phyloP scores from a whole-genome alignment of 2,888 invertebrate species.

The Falcaria lacertinaria region DNA sequence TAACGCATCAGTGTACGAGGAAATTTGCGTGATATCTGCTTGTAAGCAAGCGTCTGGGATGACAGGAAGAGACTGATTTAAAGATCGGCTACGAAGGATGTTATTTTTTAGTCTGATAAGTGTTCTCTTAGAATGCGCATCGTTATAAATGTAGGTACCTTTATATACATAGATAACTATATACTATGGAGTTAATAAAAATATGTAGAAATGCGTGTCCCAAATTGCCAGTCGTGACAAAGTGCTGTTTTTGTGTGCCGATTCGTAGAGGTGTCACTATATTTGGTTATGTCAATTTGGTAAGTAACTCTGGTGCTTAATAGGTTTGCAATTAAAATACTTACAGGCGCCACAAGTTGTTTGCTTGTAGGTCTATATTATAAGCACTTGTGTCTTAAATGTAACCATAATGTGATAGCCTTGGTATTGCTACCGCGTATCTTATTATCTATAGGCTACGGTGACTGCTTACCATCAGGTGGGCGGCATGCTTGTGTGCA shows the following conservation, averaged over 20 bases:
- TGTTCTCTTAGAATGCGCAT: background rate
- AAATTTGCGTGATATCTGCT: background rate
- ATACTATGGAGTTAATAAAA: constrained; percentile 24
- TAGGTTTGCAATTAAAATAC: no score
- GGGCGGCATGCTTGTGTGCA: no score
- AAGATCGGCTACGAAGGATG: constrained; percentile 21
- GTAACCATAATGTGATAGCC: no score
- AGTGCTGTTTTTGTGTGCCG: constrained; percentile 59
- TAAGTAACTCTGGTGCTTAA: no score
- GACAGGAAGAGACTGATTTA: constrained; percentile 24
- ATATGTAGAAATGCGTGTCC: constrained; percentile 34
- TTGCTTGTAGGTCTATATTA: no score
- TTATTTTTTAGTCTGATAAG: constrained; percentile 12
- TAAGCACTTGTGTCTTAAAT: no score
- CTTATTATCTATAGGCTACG: no score
- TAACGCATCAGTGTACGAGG: background rate
- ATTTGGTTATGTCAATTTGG: constrained; percentile 58
- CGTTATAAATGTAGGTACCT: background rate
- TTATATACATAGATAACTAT: background rate
- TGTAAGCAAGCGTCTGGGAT: background rate
- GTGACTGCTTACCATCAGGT: no score
- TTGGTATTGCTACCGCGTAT: no score
- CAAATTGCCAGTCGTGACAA: constrained; percentile 36
- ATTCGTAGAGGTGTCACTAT: constrained; percentile 50
- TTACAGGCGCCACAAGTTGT: no score